phyloP scores from a whole-genome alignment of 2,113 vertebrate genomes.

The Hiodon tergisus region DNA sequence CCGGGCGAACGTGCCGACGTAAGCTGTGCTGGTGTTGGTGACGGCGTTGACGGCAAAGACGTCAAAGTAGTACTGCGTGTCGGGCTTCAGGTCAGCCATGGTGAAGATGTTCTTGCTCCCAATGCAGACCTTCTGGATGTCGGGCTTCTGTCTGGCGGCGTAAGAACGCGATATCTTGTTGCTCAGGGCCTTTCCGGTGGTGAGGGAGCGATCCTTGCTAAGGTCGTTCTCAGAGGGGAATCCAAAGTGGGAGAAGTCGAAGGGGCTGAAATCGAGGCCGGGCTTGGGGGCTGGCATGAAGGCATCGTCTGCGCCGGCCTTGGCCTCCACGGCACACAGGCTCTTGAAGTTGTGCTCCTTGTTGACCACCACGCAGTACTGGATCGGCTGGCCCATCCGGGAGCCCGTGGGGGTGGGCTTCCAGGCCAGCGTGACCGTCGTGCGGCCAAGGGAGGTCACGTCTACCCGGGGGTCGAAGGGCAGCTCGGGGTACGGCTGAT shows the following conservation, averaged over 20 bases:
- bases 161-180: slow-evolving; percentile 66
- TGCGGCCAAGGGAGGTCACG: slow-evolving; percentile 83
- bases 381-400: slow-evolving; percentile 79
- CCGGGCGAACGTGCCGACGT: slow-evolving; percentile 89
- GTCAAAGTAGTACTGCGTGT: slow-evolving; percentile 95
- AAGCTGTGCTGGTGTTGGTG: slow-evolving; percentile 88
- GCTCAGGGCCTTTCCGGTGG: slow-evolving; percentile 39
- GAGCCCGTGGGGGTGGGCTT: slow-evolving; percentile 87
- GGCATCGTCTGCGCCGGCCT: slow-evolving; percentile 72
- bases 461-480: slow-evolving; percentile 92
- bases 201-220: slow-evolving; percentile 67
- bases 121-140: slow-evolving; percentile 85
- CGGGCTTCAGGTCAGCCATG: slow-evolving; percentile 84
- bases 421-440: slow-evolving; percentile 88
- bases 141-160: slow-evolving; percentile 61
- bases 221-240: slow-evolving; percentile 73
- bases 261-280: slow-evolving; percentile 88
- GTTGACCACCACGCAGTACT: slow-evolving; percentile 92
- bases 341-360: slow-evolving; percentile 98
- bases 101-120: slow-evolving; percentile 95
- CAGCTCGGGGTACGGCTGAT: slow-evolving; percentile 90
- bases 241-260: slow-evolving; percentile 93
- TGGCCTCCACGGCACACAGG: slow-evolving; percentile 88
- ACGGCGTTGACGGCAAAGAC: slow-evolving; percentile 83
- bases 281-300: slow-evolving; percentile 91